phyloP scores from a whole-genome alignment of 2,888 invertebrate species.

The Thecocarcelia acutangulata region DNA sequence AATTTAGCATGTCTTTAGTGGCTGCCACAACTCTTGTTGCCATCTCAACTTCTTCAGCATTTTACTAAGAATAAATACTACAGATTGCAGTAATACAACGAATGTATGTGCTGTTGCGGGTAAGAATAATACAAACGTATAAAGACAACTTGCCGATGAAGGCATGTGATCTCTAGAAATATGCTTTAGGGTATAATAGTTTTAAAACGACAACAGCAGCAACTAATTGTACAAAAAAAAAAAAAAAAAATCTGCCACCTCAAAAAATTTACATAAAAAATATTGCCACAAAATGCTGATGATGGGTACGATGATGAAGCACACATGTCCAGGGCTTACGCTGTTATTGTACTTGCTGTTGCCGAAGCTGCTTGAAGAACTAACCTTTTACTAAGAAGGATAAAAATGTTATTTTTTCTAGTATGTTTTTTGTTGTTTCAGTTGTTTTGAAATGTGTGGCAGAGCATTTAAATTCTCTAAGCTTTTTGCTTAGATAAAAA shows the following conservation, averaged over 20 bases:
- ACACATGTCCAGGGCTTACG: constrained; percentile 6
- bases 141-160: constrained; percentile 20
- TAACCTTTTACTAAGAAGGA: too few relatives aligned
- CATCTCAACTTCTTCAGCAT: constrained; percentile 16
- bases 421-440: constrained; percentile 4
- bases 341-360: background rate
- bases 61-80: constrained; percentile 14
- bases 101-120: constrained; percentile 11
- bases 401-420: too few relatives aligned
- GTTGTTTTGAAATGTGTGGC: background rate
- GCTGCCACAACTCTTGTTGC: constrained; percentile 8
- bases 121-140: constrained; percentile 15
- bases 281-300: background rate
- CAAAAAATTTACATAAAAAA: background rate
- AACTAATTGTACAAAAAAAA: background rate
- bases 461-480: constrained; percentile 7
- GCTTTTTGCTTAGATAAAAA: constrained; percentile 21
- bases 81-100: background rate
- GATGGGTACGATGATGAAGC: background rate
- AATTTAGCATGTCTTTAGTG: constrained; percentile 32
- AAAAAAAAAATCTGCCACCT: constrained; percentile 30
- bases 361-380: too few relatives aligned
- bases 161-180: constrained; percentile 43
- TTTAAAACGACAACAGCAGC: constrained; percentile 42
- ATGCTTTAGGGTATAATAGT: constrained; percentile 43